Base-by-base conservation (phyloP, 2,113 vertebrate genomes). In the Lethenteron reissneri region DNA sequence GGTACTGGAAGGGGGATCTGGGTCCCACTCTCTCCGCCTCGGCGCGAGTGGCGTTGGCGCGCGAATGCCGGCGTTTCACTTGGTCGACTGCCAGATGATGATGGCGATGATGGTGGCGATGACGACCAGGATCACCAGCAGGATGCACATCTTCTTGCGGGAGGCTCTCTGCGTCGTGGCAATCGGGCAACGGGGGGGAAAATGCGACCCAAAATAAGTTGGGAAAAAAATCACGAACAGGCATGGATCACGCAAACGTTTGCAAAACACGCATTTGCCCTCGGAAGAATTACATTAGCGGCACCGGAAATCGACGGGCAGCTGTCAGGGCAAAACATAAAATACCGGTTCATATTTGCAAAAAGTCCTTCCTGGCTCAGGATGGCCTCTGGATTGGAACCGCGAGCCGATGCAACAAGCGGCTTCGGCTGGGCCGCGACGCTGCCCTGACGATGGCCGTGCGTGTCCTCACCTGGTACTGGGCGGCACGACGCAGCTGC, bases 91-190 rank as follows among this genome's bases (percentile, higher is more conserved):
- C 83, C 82, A 89, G 78, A 95, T 84, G 74, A 88, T 64, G 71
- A 95, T 1, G 76, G 56, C 80, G 70, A 96, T 79, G 77, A 95
- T 76, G 72, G 76, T 1, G 57, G 79, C 74, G 58, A 77, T 79
- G 57, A 89, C 73, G 62, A 82, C 79, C 71, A 89, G 81, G 64
- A 89, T 84, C 79, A 87, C 75, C 62, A 82, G 78, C 74, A 97
- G 81, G 80, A 96, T 87, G 75, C 90, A 97, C 76, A 92, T 91
- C 87, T 92, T 97, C 90, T 95, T 97, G 72, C 90, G 84, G 58
- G 91, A 97, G 78, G 92, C 96, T 82, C 90, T 88, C 92, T 97
- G 80, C 74, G 76, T 72, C 77, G 58, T 15, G 71, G 17, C 58
- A 41, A 41, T 41, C 41, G 41, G 41, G 6, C 41, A 41, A 41